Conservation (phyloP, 2,888 invertebrate species). For the Cecidostiba fungosa region DNA sequence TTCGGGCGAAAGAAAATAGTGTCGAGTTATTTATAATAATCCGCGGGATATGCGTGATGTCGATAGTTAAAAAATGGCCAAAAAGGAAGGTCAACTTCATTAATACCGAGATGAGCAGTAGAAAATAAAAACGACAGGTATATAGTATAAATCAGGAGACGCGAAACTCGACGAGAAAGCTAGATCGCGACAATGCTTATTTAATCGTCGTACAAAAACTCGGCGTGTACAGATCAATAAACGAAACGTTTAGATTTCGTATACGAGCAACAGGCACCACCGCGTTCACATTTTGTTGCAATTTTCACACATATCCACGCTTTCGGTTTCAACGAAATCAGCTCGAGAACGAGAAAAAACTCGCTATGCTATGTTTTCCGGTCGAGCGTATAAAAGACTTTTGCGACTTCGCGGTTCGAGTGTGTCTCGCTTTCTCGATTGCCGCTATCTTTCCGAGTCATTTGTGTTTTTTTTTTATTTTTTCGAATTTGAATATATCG, state of each 20-base stretch:
- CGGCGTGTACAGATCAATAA: not conserved
- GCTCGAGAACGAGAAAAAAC: not conserved
- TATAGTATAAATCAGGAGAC: conserved; percentile 69
- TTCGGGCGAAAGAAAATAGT: not conserved
- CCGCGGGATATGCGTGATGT: too few relatives aligned
- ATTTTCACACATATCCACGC: not conserved
- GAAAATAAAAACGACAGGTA: conserved; percentile 64
- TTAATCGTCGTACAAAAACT: not conserved
- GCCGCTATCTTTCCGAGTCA: too few relatives aligned
- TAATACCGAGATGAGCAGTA: conserved; percentile 80
- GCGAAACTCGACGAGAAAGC: not conserved
- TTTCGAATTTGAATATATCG: not conserved
- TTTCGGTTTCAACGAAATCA: not conserved
- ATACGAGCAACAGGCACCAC: not conserved
- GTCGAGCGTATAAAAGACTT: conserved; percentile 47
- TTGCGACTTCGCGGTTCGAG: conserved; percentile 15
- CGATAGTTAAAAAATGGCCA: too few relatives aligned
- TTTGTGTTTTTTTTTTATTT: too few relatives aligned
- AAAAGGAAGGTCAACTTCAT: conserved; percentile 98
- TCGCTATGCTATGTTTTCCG: conserved; percentile 15
- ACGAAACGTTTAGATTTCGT: not conserved
- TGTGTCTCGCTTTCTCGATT: conserved; percentile 23
- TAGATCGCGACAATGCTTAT: conserved; percentile 37
- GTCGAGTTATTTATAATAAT: too few relatives aligned
- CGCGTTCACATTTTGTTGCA: not conserved